Conservation (phyloP, 2,888 invertebrate genomes). For the Leptinotarsa rubiginosa region DNA sequence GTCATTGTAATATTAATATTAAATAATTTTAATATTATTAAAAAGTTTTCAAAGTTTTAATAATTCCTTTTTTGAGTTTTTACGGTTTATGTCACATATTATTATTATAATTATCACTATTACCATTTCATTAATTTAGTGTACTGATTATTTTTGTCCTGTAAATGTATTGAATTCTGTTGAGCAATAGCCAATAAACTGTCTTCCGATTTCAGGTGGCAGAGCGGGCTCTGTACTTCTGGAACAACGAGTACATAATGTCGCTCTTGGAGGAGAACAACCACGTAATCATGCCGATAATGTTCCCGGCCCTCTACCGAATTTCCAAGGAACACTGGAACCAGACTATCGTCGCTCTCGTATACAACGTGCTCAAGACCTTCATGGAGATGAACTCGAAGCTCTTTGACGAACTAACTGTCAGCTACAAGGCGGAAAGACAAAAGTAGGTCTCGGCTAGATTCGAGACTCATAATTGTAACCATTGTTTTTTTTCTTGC, state of each 20-base stretch:
- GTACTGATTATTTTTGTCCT: too few species aligned
- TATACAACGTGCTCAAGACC: constrained; percentile 99
- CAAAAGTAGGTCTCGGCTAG: constrained; percentile 84
- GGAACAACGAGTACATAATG: constrained; percentile 99
- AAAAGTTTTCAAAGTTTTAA: too few species aligned
- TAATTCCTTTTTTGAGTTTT: too few species aligned
- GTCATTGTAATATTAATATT: too few species aligned
- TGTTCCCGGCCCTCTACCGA: constrained; percentile 99
- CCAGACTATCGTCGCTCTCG: constrained; percentile 98
- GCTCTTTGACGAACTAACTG: constrained; percentile 98
- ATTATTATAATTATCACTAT: too few species aligned
- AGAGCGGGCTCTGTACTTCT: constrained; percentile 98
- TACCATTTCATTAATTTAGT: too few species aligned
- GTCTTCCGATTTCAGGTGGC: constrained; percentile 80
- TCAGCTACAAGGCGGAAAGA: constrained; percentile 98
- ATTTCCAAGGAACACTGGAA: constrained; percentile 99
- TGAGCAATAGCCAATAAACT: too few species aligned
- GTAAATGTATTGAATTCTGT: too few species aligned
- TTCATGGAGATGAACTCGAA: constrained; percentile 99
- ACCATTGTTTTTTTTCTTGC: constrained; percentile 49
- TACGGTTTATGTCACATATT: too few species aligned
- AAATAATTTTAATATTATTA: too few species aligned
- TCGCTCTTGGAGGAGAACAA: constrained; percentile 99
- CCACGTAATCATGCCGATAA: constrained; percentile 97
- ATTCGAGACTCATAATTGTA: neutral